Conservation (phyloP, 2,797 vertebrate genomes). For the Lerista edwardsae region DNA sequence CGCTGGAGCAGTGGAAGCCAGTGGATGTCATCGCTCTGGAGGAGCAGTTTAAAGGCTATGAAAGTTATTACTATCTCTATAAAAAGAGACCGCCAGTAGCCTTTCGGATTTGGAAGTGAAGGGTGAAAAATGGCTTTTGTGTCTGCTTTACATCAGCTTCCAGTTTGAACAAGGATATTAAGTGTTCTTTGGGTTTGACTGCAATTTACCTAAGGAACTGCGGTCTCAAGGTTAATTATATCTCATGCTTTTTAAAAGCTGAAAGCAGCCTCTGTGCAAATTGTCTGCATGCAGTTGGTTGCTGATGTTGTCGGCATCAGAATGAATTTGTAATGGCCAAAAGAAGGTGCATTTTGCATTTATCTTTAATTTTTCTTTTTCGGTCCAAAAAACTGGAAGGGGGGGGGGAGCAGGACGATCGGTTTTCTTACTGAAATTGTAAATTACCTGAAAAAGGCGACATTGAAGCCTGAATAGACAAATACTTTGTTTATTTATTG, state of each 20-base stretch:
- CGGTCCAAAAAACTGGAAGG: slow-evolving; percentile 45
- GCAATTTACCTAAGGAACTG: slow-evolving; percentile 66
- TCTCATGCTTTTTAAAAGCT: slow-evolving; percentile 41
- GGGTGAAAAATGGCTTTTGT: slow-evolving; percentile 51
- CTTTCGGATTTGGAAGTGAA: slow-evolving; percentile 44
- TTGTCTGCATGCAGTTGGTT: background rate
- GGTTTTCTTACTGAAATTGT: slow-evolving; percentile 74
- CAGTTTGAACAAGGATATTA: slow-evolving; percentile 68
- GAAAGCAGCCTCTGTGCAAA: slow-evolving; percentile 45
- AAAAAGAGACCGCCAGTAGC: slow-evolving; percentile 58
- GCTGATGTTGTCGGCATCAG: background rate
- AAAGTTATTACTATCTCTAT: slow-evolving; percentile 48
- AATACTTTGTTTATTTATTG: slow-evolving; percentile 81
- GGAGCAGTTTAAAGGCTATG: slow-evolving; percentile 65
- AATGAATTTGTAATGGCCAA: slow-evolving; percentile 39
- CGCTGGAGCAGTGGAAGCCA: slow-evolving; percentile 62
- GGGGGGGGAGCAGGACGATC: background rate
- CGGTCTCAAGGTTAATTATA: slow-evolving; percentile 73
- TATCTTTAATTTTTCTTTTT: slow-evolving; percentile 51
- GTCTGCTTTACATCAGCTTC: slow-evolving; percentile 66
- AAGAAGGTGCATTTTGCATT: slow-evolving; percentile 73
- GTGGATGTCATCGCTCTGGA: slow-evolving; percentile 51
- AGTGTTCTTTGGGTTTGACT: slow-evolving; percentile 67
- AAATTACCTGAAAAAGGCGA: slow-evolving; percentile 70
- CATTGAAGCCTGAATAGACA: slow-evolving; percentile 76